A percentile compares a stretch with the other conserved stretches of the same genome.
These are phyloP conservation scores for Lagocephalus sceleratus DNA, from an alignment of 2,797 vertebrate genomes.

Conservation along the genomic window DNA sequence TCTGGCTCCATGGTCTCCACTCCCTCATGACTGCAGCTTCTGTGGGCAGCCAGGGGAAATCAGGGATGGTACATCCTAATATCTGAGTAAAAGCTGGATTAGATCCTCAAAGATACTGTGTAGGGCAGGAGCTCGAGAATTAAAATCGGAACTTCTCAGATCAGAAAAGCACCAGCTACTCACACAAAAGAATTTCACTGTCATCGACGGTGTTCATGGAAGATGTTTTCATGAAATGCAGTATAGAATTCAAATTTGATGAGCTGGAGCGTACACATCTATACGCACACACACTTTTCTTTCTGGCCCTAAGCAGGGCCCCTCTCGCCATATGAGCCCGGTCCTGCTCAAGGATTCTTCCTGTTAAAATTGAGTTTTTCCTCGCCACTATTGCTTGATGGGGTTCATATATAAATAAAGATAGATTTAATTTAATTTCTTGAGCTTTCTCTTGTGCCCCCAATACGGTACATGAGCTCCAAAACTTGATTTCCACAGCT, in stretches of 20 bases:
- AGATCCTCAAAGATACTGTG: constrained; percentile 17
- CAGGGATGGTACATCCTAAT: constrained; percentile 6
- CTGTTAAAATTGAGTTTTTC: no score
- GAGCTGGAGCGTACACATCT: constrained; percentile 13
- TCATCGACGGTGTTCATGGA: constrained; percentile 54
- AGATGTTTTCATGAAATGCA: constrained; percentile 45
- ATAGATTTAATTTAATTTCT: no score
- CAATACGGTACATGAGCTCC: constrained; percentile 20
- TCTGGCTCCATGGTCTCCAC: constrained; percentile 13
- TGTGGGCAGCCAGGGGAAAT: constrained; percentile 18
- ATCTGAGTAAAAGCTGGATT: constrained; percentile 26
- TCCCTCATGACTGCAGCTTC: no score
- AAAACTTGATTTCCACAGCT: constrained; percentile 24
- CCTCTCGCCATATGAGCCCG: no score
- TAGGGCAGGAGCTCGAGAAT: constrained; percentile 10
- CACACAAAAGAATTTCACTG: constrained; percentile 35
- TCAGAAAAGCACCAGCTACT: constrained; percentile 42
- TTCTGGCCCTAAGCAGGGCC: no score
- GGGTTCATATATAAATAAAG: no score
- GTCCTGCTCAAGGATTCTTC: no score
- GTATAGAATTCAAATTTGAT: constrained; percentile 15
- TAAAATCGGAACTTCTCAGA: constrained; percentile 35
- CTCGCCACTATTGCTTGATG: no score
- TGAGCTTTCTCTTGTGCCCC: constrained; percentile 5
- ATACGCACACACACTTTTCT: constrained; percentile 17